phyloP scores from a whole-genome alignment of 1,140 invertebrate genomes.

The Lutraria rhynchaena region DNA sequence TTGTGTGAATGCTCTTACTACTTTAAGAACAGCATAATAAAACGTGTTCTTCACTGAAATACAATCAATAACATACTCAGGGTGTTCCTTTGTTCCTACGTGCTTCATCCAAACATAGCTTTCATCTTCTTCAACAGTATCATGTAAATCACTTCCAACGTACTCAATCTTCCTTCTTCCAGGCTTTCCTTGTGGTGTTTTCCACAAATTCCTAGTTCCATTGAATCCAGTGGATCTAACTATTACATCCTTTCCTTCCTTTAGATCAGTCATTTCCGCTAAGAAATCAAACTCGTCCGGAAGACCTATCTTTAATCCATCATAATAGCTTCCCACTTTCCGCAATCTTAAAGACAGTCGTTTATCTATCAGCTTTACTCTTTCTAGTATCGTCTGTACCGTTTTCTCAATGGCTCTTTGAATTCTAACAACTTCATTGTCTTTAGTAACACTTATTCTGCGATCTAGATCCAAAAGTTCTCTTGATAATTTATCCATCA shows the following conservation, averaged over 20 bases:
- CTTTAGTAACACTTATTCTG: no score
- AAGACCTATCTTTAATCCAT: constrained; percentile 31
- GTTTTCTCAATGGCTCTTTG: background rate
- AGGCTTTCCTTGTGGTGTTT: background rate
- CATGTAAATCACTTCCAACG: background rate
- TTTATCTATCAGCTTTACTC: background rate
- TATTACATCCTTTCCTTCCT: background rate
- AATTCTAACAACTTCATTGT: background rate
- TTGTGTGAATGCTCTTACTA: background rate
- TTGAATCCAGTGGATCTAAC: background rate
- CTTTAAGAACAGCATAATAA: background rate
- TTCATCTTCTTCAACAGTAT: background rate
- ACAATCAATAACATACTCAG: constrained; percentile 38
- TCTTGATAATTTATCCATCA: no score
- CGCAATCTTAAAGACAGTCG: constrained; percentile 8
- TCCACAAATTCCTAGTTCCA: constrained; percentile 17
- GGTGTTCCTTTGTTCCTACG: background rate
- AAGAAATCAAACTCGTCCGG: constrained; percentile 55
- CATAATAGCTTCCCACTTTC: constrained; percentile 45
- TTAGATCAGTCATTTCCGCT: constrained; percentile 23
- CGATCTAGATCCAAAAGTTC: no score
- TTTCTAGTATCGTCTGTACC: background rate
- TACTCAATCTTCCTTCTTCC: background rate
- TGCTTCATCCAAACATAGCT: background rate
- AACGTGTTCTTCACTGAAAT: constrained; percentile 35